These are phyloP conservation scores for Lithophane socia DNA, from an alignment of 2,888 invertebrate genomes.

Conservation along the genomic window DNA sequence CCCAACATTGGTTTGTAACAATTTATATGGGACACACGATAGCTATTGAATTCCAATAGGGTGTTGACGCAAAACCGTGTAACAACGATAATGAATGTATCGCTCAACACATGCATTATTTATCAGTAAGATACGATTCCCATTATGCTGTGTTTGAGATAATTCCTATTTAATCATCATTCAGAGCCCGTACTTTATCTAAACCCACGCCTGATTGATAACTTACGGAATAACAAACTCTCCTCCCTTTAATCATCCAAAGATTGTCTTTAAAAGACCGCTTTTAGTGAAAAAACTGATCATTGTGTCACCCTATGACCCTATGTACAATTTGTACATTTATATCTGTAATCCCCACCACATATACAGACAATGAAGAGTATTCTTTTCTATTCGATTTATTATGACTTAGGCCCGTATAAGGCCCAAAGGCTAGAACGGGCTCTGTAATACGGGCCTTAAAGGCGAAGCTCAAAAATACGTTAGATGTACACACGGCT, in stretches of 20 bases:
- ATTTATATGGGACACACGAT: constrained; percentile 49
- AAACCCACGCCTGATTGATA: neutral
- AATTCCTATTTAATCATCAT: constrained; percentile 2
- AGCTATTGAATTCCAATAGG: constrained; percentile 50
- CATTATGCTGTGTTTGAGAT: constrained; percentile 8
- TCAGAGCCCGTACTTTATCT: neutral
- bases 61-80: constrained; percentile 49
- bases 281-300: neutral
- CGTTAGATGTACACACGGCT: too few relatives aligned
- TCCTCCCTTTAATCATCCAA: neutral
- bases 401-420: too few relatives aligned
- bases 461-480: neutral
- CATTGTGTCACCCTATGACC: neutral
- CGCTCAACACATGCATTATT: constrained; percentile 38
- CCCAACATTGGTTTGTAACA: constrained; percentile 46
- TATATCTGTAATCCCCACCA: too few relatives aligned
- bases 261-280: neutral
- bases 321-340: too few relatives aligned
- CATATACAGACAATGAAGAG: too few relatives aligned
- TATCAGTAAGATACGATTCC: neutral
- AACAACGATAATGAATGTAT: constrained; percentile 48
- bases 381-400: too few relatives aligned
- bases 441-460: too few relatives aligned
- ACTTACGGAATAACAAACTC: neutral
- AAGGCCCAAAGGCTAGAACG: too few relatives aligned